Evolutionary conservation across 1,140 invertebrate species (phyloP), one percentile per base, ranked within the genome.

Genomic region (Eueides isabella): DNA sequence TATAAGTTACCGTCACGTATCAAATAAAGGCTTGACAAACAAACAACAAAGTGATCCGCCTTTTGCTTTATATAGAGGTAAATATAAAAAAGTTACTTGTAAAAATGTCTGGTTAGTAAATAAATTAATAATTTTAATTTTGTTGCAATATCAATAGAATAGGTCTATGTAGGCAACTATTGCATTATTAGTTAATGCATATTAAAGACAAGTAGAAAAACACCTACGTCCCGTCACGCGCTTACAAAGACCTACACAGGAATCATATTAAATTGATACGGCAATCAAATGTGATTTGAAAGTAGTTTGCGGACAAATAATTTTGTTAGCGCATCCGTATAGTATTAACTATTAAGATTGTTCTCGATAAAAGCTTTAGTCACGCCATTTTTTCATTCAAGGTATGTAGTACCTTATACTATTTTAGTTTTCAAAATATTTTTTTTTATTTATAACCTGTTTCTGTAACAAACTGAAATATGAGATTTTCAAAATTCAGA

Each of bases 221-320:
- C 68, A 63, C 68, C 26, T 2, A 29, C 26, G 61, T 70, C 68
- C 68, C 19, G 66, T 69, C 66, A 68, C 66, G 55, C 19, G 48
- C 9, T 55, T n/a, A 26, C 9, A 26, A 55, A 55, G 48, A 55
- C 48, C 7, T 55, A 23, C 44, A 55, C 48, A 26, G 48, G 48
- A 55, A 9, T 55, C 41, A 31, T 64, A 29, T 61, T 19, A 69
- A 69, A 38, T 72, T 61, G 62, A 70, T 73, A 69, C 23, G 38
- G 63, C 75, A 77, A 77, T 77, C 71, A 77, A 70, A 55, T 73
- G 75, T 77, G 41, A 71, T 77, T 77, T 67, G 67, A 67, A 77
- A 77, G 75, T 62, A 67, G 48, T 71, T 73, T 71, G 71, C 63
- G 35, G 35, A 41, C 69, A 63, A 77, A 63, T 73, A 75, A 75